These are phyloP conservation scores for Pristionchus mayeri DNA, from an alignment of 2,888 invertebrate species.

Conservation along the genomic window DNA sequence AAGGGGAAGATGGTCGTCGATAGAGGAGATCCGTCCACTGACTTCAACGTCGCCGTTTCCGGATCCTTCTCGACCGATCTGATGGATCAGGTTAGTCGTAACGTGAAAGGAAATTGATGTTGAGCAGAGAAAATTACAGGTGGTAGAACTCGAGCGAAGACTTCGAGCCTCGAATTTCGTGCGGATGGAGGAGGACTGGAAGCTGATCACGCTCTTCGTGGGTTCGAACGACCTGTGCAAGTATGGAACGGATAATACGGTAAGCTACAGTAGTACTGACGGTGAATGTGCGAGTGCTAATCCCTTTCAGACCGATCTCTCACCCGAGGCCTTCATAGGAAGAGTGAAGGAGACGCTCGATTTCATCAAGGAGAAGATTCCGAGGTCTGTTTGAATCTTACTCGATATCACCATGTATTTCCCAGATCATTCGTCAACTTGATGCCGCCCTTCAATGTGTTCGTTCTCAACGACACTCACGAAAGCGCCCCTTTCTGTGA, in stretches of 20 bases:
- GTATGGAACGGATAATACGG: constrained; percentile 24
- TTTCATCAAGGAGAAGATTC: constrained; percentile 19
- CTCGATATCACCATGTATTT: constrained; percentile 24
- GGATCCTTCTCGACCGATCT: constrained; percentile 14
- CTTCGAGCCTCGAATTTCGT: background rate
- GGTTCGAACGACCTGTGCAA: constrained; percentile 45
- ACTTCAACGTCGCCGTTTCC: constrained; percentile 40
- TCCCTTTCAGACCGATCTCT: constrained; percentile 29
- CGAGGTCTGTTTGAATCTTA: constrained; percentile 1
- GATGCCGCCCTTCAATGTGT: constrained; percentile 61
- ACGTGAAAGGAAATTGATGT: background rate
- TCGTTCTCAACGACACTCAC: constrained; percentile 57
- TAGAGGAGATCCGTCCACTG: constrained; percentile 10
- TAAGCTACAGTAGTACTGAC: background rate
- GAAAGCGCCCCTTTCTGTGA: constrained; percentile 56
- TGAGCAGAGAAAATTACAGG: constrained; percentile 3
- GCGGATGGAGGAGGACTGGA: constrained; percentile 37
- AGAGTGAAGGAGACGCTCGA: background rate
- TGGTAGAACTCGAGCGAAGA: constrained; percentile 12
- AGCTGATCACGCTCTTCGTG: constrained; percentile 39
- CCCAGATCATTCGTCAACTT: constrained; percentile 60
- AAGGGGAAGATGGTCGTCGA: background rate
- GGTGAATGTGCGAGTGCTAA: no score
- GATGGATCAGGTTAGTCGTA: background rate
- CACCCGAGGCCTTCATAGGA: background rate